Conservation (phyloP, 2,888 invertebrate species). For the Himalopsyche japonica region DNA sequence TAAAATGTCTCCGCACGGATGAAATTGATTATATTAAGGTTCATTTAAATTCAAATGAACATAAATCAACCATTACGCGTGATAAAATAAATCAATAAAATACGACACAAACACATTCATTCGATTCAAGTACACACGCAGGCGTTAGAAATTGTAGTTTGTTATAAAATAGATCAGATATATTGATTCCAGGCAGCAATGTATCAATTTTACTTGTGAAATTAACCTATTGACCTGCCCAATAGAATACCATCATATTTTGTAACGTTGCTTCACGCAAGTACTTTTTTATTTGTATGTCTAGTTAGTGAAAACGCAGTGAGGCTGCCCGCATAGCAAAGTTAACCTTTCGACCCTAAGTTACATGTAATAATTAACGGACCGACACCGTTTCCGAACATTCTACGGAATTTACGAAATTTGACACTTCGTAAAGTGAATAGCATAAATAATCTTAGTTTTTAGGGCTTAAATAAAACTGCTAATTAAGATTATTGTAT, state of each 20-base stretch:
- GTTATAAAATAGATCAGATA: neutral
- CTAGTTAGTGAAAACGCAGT: neutral
- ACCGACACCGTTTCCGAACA: too few species aligned
- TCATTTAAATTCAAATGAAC: neutral
- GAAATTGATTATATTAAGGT: neutral
- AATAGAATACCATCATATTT: neutral
- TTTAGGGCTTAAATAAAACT: too few species aligned
- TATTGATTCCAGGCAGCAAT: neutral
- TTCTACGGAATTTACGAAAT: too few species aligned
- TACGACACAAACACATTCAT: neutral
- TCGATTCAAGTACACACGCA: neutral
- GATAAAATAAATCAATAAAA: neutral
- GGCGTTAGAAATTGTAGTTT: neutral
- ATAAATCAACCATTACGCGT: neutral
- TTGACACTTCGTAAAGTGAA: too few species aligned
- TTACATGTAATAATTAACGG: neutral
- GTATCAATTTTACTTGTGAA: neutral
- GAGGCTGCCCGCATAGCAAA: neutral
- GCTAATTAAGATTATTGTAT: too few species aligned
- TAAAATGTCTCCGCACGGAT: neutral
- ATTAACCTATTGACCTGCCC: neutral
- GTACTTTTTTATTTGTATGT: neutral
- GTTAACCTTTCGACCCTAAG: neutral
- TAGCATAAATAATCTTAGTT: too few species aligned
- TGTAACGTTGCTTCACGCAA: too few species aligned